Conservation (phyloP, 1,140 invertebrate genomes). For the Brachionus paranguensis region DNA sequence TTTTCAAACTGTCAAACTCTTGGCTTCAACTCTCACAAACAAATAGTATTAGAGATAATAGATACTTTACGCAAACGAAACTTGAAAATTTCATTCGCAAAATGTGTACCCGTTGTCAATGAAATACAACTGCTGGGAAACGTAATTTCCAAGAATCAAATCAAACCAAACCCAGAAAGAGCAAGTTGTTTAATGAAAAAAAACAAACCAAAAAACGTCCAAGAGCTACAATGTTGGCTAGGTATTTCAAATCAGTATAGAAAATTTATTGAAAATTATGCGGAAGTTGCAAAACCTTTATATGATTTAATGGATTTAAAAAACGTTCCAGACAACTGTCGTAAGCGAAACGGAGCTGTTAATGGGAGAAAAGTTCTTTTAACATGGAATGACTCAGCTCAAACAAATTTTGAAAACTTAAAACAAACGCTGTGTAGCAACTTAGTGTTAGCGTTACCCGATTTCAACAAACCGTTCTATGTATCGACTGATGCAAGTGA, state of each 20-base stretch:
- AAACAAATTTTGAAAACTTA: background rate
- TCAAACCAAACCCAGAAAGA: background rate
- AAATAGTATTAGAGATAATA: background rate
- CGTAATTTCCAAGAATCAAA: background rate
- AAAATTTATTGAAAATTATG: conserved; percentile 19
- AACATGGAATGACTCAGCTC: background rate
- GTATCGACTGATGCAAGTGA: conserved; percentile 55
- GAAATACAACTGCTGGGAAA: background rate
- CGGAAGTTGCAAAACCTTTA: background rate
- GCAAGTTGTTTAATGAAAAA: background rate
- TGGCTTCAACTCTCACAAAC: background rate
- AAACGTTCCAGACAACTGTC: background rate
- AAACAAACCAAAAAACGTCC: conserved; percentile 43
- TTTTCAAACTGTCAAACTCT: background rate
- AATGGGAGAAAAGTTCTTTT: background rate
- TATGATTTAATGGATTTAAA: background rate
- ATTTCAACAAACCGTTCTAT: conserved; percentile 47
- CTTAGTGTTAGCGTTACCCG: conserved; percentile 42
- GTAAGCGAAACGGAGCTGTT: background rate
- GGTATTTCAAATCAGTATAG: background rate
- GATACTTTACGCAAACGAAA: background rate
- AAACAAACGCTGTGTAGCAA: background rate
- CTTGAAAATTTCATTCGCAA: background rate
- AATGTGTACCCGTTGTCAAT: background rate
- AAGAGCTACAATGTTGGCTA: conserved; percentile 52